Base-by-base conservation (phyloP, 2,888 invertebrate genomes). In the Andrena fulva region DNA sequence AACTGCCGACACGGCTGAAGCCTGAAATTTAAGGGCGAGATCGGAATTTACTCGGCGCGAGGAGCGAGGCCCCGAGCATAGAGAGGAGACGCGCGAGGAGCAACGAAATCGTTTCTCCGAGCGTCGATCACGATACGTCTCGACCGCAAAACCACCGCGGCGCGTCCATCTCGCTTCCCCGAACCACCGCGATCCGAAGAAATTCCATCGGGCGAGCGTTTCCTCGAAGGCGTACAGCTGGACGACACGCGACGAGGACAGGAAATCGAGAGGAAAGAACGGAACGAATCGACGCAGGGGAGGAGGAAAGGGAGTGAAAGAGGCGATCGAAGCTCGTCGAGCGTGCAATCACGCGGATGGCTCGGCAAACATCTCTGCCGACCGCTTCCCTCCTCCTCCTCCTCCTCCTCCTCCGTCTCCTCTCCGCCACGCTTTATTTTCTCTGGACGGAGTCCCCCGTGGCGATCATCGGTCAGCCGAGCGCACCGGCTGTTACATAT, bases 381-480 rank as follows among this genome's bases (percentile, higher is more conserved):
- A 48, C 24, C 56, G 24, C 24, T 10, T 56, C 60, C 75, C 54
- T 62, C 70, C 72, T 16, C 75, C 54, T 66, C 70, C 72, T n/a
- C n/a, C n/a, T n/a, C n/a, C n/a, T n/a, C n/a, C n/a, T 0, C 42
- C 42, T 0, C 0, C 35, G 0, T 35, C 73, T 73, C 80, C 80
- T 79, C 79, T n/a, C 60, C 64, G 77, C 35, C 54, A 16, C 67
- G 60, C 82, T 81, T 85, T 77, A 84, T 82, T 85, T 80, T 79
- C 80, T 82, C 85, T 71, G 70, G 52, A 79, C 54, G 10, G 71
- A 56, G 62, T 62, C 71, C 83, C 83, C 87, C 74, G 66, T 72
- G 84, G 86, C 91, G 90, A 93, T 93, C 90, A 93, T 93, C 93
- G 89, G 91, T 93, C 92, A 91, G 88, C 85, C 68, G 56, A 42